Conservation (phyloP, 2,797 vertebrate genomes). For the Rhyacichthys aspro region DNA sequence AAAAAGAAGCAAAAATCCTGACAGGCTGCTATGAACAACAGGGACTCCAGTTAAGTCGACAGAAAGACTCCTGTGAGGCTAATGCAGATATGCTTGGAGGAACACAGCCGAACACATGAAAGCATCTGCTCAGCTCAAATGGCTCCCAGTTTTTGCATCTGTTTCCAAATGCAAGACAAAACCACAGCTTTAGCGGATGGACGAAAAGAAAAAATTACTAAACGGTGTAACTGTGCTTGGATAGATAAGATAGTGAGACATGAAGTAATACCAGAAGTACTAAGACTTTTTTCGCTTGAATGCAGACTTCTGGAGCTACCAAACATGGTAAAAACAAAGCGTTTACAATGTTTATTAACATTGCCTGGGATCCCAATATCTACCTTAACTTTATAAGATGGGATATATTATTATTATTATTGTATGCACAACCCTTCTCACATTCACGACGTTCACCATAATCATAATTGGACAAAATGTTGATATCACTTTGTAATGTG, state of each 20-base stretch:
- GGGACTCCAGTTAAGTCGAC: slow-evolving; percentile 65
- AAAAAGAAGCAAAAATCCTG: slow-evolving; percentile 48
- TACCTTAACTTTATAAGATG: too few species aligned
- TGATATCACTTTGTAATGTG: too few species aligned
- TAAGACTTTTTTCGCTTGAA: background rate
- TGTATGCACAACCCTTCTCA: too few species aligned
- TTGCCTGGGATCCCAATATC: too few species aligned
- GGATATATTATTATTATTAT: too few species aligned
- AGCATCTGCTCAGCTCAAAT: slow-evolving; percentile 50
- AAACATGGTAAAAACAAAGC: too few species aligned
- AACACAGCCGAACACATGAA: slow-evolving; percentile 45
- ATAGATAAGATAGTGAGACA: slow-evolving; percentile 23
- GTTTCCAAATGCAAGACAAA: slow-evolving; percentile 23
- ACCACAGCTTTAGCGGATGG: slow-evolving; percentile 8
- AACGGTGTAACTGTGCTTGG: slow-evolving; percentile 3
- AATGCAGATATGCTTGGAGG: slow-evolving; percentile 41
- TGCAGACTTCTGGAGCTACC: too few species aligned
- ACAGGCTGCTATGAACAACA: slow-evolving; percentile 52
- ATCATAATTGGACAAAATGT: too few species aligned
- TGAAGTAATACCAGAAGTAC: slow-evolving; percentile 19
- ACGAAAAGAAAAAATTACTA: slow-evolving; percentile 13
- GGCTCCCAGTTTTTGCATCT: slow-evolving; percentile 31
- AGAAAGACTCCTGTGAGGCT: slow-evolving; percentile 63
- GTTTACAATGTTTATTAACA: too few species aligned
- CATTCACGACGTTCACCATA: too few species aligned